Evolutionary conservation across 2,113 vertebrate genomes (phyloP), one percentile per base, ranked within the genome.

Genomic region (Mormyrus iriodes): DNA sequence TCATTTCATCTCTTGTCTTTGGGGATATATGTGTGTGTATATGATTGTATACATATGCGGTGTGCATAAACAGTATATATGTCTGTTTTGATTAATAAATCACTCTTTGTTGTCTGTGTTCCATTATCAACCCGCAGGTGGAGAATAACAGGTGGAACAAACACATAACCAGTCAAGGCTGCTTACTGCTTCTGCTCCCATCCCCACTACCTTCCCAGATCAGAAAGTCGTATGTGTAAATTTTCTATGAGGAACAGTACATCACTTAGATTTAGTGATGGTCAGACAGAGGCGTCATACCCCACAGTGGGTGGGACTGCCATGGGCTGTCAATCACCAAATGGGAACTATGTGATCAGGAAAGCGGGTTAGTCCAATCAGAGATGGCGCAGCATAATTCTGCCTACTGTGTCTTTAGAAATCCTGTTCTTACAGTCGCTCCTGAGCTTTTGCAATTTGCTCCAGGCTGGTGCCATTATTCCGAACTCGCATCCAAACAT

Each of bases 391-490:
- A n/a, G n/a, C 44, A n/a, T 24, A 84, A 48, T 48, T 13, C 84
- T 48, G 21, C 12, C 84, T 5, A 21, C 49, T 52, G 49, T 48
- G 44, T 21, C 24, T 84, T 84, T 48, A 48, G 82, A 46, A 84
- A 39, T 13, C 53, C 53, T 19, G 24, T 55, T 85, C 39, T 21
- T 89, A 48, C 58, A 2, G 84, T 85, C 13, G n/a, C 55, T 58
- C 48, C 27, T 42, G 53, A 42, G n/a, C 52, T 84, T 65, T 49
- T 89, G 51, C 76, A 82, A 65, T 89, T 61, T 89, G 31, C 88
- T 89, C 13, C n/a, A 42, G 48, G 31, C 88, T 52, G 44, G n/a
- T 24, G 35, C 27, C 52, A 89, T 89, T 85, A 85, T 84, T 84
- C 21, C 7, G 52, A 53, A 82, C 31, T 89, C 24, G n/a, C 55